Evolutionary conservation across 1,140 invertebrate genomes (phyloP).

Genomic region (Calliopsis andreniformis): DNA sequence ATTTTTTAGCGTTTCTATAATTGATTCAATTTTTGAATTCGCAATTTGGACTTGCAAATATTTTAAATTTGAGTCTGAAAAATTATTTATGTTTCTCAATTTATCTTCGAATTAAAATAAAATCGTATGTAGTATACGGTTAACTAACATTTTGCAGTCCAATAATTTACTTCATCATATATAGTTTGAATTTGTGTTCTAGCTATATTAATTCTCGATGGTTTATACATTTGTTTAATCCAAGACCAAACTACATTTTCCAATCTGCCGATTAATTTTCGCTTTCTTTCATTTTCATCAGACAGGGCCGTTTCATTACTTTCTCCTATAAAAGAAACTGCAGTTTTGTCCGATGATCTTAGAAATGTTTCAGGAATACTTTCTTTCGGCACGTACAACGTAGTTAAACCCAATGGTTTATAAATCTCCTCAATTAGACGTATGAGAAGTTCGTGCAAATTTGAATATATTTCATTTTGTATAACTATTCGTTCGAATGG

Average conservation of each 20-base stretch:
- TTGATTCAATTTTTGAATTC: slow-evolving; percentile 86
- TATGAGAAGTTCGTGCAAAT: slow-evolving; percentile 89
- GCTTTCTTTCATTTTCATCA: slow-evolving; percentile 76
- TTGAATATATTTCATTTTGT: slow-evolving; percentile 76
- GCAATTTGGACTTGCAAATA: slow-evolving; percentile 89
- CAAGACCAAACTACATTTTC: slow-evolving; percentile 92
- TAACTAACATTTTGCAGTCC: slow-evolving; percentile 81
- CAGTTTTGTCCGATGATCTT: neutral
- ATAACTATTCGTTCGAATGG: slow-evolving; percentile 61
- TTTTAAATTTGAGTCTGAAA: slow-evolving; percentile 89
- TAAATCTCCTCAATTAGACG: slow-evolving; percentile 90
- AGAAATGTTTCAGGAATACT: slow-evolving; percentile 76
- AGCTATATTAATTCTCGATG: slow-evolving; percentile 83
- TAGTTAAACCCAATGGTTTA: slow-evolving; percentile 88
- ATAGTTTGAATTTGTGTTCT: slow-evolving; percentile 85
- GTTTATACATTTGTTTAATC: slow-evolving; percentile 90
- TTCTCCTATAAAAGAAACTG: slow-evolving; percentile 15
- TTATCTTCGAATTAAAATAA: neutral
- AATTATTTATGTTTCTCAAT: slow-evolving; percentile 54
- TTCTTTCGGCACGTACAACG: slow-evolving; percentile 91
- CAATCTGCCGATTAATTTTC: slow-evolving; percentile 87
- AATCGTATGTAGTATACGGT: neutral
- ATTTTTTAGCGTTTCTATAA: slow-evolving; percentile 87
- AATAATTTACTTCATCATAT: slow-evolving; percentile 91
- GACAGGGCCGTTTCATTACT: slow-evolving; percentile 12